Evolutionary conservation across 2,888 invertebrate species (phyloP).

Genomic region (Cephus pulcher): DNA sequence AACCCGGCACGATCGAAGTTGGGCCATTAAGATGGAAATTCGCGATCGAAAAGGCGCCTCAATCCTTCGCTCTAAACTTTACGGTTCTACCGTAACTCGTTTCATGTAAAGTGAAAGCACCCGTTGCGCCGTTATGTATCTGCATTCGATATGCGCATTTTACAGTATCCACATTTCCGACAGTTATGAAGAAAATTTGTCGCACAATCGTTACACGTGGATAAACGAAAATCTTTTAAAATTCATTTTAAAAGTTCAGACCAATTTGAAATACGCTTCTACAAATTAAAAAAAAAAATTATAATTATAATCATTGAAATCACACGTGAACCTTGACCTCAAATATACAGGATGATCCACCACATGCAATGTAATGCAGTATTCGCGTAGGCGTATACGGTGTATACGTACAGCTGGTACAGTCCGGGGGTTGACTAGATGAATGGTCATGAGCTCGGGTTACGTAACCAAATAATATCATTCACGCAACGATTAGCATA

Average conservation of each 20-base stretch:
- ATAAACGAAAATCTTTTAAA: not conserved
- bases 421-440: conserved; percentile 26
- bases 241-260: not conserved
- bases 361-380: not conserved
- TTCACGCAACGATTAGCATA: conserved; percentile 53
- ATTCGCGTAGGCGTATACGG: not conserved
- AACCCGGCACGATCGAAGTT: not conserved
- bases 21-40: not conserved
- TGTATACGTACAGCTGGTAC: not conserved
- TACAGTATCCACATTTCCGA: not conserved
- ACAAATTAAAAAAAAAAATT: not conserved
- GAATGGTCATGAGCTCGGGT: conserved; percentile 39
- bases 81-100: not conserved
- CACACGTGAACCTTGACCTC: conserved; percentile 46
- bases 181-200: not conserved
- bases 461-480: conserved; percentile 51
- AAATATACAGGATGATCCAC: conserved; percentile 32
- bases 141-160: not conserved
- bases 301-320: not conserved
- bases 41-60: not conserved
- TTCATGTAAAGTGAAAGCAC: not conserved
- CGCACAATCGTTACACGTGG: not conserved
- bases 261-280: not conserved
- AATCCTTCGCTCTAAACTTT: not conserved
- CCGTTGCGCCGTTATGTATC: not conserved